These are phyloP conservation scores for Gortyna flavago DNA, from an alignment of 2,888 invertebrate genomes.

Conservation along the genomic window DNA sequence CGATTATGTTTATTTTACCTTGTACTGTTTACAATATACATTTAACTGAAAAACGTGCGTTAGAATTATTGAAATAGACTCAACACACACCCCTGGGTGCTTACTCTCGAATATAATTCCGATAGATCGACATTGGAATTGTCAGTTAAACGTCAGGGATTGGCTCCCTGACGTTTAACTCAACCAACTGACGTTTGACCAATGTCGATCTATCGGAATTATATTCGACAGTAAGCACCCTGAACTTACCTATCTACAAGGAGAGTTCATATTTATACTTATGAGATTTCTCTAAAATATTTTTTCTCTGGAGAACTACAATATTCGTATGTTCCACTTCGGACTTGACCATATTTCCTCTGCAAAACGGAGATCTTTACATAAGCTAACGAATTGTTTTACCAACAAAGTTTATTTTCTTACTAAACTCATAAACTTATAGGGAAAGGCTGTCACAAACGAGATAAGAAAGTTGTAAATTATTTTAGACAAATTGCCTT, in stretches of 20 bases:
- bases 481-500: slow-evolving; percentile 51
- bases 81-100: not conserved
- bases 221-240: too few relatives aligned
- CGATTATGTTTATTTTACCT: not conserved
- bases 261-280: not conserved
- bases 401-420: slow-evolving; percentile 35
- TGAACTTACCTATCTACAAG: not conserved
- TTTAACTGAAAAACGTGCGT: not conserved
- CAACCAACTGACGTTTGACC: too few relatives aligned
- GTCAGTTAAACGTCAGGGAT: too few relatives aligned
- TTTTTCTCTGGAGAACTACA: not conserved
- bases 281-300: not conserved
- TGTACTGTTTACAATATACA: too few relatives aligned
- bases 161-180: too few relatives aligned
- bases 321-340: not conserved
- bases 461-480: slow-evolving; percentile 53
- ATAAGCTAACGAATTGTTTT: slow-evolving; percentile 33
- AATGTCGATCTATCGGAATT: too few relatives aligned
- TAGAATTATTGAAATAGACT: not conserved
- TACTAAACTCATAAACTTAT: slow-evolving; percentile 44
- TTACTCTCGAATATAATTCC: too few relatives aligned
- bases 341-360: slow-evolving; percentile 21
- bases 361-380: slow-evolving; percentile 12
- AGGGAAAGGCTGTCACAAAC: slow-evolving; percentile 18
- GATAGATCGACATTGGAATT: too few relatives aligned